Conservation (phyloP, 2,888 invertebrate species). For the Pyrocoelia pectoralis region DNA sequence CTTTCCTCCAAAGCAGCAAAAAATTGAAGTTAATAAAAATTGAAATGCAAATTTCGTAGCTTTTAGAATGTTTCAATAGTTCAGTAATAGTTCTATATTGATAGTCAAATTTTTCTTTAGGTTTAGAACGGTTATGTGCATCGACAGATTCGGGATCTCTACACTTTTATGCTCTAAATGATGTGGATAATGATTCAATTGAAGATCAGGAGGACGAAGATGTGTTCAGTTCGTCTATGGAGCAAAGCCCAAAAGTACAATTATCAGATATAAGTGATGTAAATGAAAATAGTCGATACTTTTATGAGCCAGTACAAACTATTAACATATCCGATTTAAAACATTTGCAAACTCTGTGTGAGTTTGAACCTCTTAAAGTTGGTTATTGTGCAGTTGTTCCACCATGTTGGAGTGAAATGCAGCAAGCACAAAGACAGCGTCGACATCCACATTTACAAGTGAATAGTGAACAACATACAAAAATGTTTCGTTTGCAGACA, state of each 20-base stretch:
- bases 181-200: constrained; percentile 74
- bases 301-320: constrained; percentile 52
- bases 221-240: constrained; percentile 48
- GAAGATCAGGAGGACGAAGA: constrained; percentile 79
- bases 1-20: too few relatives aligned
- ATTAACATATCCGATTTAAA: constrained; percentile 58
- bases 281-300: constrained; percentile 49
- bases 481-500: constrained; percentile 89
- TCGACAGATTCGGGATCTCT: constrained; percentile 82
- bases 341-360: constrained; percentile 76
- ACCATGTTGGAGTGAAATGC: constrained; percentile 92
- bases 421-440: constrained; percentile 89
- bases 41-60: too few relatives aligned
- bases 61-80: too few relatives aligned
- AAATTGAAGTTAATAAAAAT: too few relatives aligned
- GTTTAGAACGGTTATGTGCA: constrained; percentile 84
- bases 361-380: constrained; percentile 74
- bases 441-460: constrained; percentile 82
- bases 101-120: constrained; percentile 52
- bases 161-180: constrained; percentile 82
- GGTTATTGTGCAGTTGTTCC: constrained; percentile 89
- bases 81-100: too few relatives aligned
- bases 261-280: constrained; percentile 46
- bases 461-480: constrained; percentile 74
- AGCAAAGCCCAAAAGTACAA: constrained; percentile 37